These are phyloP conservation scores for Plectropomus leopardus DNA, from an alignment of 2,113 vertebrate genomes.

Conservation along the genomic window DNA sequence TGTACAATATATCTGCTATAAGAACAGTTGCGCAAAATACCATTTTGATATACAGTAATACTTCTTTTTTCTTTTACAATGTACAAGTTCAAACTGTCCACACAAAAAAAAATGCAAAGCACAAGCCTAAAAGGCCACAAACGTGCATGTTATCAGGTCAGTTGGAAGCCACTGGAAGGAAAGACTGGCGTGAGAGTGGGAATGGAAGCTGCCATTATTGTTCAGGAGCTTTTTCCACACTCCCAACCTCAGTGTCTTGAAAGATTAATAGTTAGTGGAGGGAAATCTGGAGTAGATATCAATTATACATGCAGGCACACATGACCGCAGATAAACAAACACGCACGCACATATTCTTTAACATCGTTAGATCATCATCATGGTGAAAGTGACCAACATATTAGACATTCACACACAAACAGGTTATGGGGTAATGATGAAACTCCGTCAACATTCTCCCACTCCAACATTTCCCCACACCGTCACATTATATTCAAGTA, in stretches of 20 bases:
- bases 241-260: constrained; percentile 46
- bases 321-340: constrained; percentile 33
- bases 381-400: constrained; percentile 11
- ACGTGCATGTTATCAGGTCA: constrained; percentile 89
- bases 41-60: constrained; percentile 83
- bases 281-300: constrained; percentile 66
- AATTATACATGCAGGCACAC: constrained; percentile 61
- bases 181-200: constrained; percentile 42
- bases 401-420: constrained; percentile 19
- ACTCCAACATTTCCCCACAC: constrained; percentile 42
- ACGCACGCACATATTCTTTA: constrained; percentile 14
- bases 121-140: constrained; percentile 87
- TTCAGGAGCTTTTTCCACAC: constrained; percentile 42
- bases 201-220: constrained; percentile 29
- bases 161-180: constrained; percentile 85
- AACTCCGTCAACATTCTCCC: constrained; percentile 33
- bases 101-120: constrained; percentile 79
- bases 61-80: constrained; percentile 75
- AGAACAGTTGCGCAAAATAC: constrained; percentile 84
- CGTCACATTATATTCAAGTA: constrained; percentile 71
- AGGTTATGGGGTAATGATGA: constrained; percentile 27
- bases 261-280: constrained; percentile 63
- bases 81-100: constrained; percentile 77
- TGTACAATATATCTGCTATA: constrained; percentile 85
- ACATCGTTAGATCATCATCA: constrained; percentile 7